Evolutionary conservation across 2,113 vertebrate genomes (phyloP), one percentile per base, ranked within the genome.

Genomic region (Furnarius figulus): DNA sequence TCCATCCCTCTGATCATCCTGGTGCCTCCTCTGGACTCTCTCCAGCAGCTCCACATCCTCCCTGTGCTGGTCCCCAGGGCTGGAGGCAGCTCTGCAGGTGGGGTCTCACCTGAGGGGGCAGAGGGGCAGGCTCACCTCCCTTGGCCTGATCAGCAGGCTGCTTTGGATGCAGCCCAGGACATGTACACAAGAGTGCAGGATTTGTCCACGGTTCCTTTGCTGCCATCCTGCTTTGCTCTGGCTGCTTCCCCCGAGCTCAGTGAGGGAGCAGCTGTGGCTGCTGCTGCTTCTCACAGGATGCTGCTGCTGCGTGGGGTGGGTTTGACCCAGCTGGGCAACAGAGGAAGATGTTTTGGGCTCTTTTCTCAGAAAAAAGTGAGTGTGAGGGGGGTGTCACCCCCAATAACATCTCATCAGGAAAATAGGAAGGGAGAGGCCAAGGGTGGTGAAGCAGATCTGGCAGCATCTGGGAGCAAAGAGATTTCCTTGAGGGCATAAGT

Each of bases 1-100:
- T 83, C 42, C 71, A 58, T 52, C 42, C 30, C 52, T 28, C 0
- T 31, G 20, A 58, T 8, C 30, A 31, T 0, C 44, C n/a, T 0
- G 0, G 6, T 6, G 23, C 2, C 19, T 76, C 46, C 72, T 59
- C 62, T 76, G 84, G 63, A 1, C 33, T 68, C 0, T 0, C 18
- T 44, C 11, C 84, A 70, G 33, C 55, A 70, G 73, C 63, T 77
- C 55, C 84, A 61, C 22, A 8, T 61, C 39, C 55, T 1, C 14
- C 33, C 46, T 23, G 35, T 52, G 73, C 63, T 53, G 63, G 31
- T 22, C 11, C 61, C 56, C 62, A 52, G 63, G 59, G 59, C 82
- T 65, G 82, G 53, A 56, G 44, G 46, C 33, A 78, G 55, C 46
- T 87, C 73, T 87, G 73, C 63, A 78, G 63, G 55, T 74, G 46